Conservation (phyloP, 2,888 invertebrate genomes). For the Leucania comma region DNA sequence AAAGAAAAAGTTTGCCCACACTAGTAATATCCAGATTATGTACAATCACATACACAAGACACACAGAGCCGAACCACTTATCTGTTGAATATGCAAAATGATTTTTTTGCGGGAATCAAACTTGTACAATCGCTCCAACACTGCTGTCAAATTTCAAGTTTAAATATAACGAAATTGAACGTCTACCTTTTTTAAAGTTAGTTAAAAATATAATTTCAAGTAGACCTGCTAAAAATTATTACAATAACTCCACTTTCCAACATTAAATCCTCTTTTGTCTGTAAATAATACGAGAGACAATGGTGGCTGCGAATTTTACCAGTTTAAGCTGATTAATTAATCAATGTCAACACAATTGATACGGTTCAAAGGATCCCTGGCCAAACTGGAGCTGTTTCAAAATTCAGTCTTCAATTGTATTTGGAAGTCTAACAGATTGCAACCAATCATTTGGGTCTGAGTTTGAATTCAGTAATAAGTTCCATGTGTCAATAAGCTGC, state of each 20-base stretch:
- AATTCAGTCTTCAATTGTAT: slow-evolving; percentile 26
- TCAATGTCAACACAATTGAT: slow-evolving; percentile 47
- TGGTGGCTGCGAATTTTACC: slow-evolving; percentile 4
- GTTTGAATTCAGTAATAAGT: slow-evolving; percentile 13
- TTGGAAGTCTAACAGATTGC: slow-evolving; percentile 23
- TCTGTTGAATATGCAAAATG: too few relatives aligned
- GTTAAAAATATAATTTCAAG: neutral
- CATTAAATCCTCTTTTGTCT: slow-evolving; percentile 27
- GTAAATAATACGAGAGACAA: slow-evolving; percentile 34
- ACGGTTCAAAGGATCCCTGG: slow-evolving; percentile 26
- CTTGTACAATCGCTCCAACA: too few relatives aligned
- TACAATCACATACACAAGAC: too few relatives aligned
- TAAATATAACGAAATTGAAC: neutral
- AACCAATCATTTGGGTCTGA: slow-evolving; percentile 21
- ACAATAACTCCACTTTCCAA: slow-evolving; percentile 1
- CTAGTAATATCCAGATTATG: too few relatives aligned
- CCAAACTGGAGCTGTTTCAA: slow-evolving; percentile 5
- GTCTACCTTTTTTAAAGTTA: neutral
- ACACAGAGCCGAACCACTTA: too few relatives aligned
- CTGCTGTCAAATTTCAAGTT: neutral
- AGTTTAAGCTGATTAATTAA: slow-evolving; percentile 41
- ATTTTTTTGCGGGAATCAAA: neutral
- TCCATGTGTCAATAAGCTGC: slow-evolving; percentile 1
- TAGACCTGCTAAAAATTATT: slow-evolving; percentile 1
- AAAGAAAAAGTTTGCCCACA: too few relatives aligned